These are phyloP conservation scores for Homalodisca vitripennis DNA, from an alignment of 1,140 invertebrate species.

Conservation along the genomic window DNA sequence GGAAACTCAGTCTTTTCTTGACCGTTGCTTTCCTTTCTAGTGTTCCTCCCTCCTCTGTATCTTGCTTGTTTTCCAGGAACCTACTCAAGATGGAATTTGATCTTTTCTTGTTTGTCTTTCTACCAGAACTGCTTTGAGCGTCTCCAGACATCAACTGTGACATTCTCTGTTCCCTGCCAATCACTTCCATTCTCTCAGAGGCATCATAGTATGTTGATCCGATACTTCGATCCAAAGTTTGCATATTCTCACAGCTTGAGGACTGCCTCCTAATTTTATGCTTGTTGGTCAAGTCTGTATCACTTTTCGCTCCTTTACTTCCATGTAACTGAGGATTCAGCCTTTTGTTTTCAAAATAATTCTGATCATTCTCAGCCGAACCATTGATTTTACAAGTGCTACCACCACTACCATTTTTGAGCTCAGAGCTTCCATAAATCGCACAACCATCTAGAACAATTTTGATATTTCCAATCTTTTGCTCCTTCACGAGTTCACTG, in stretches of 20 bases:
- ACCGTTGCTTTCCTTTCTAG: constrained; percentile 30
- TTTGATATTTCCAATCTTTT: constrained; percentile 17
- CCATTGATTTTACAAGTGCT: too few species aligned
- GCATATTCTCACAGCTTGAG: constrained; percentile 23
- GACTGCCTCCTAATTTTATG: constrained; percentile 6
- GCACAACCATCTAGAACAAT: neutral
- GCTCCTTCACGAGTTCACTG: constrained; percentile 4
- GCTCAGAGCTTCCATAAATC: neutral
- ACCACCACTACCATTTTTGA: too few species aligned
- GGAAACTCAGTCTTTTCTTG: constrained; percentile 37
- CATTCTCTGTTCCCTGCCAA: neutral
- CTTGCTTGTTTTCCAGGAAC: neutral
- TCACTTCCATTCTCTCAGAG: neutral
- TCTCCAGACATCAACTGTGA: neutral
- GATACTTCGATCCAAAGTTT: neutral
- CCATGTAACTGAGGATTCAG: constrained; percentile 5
- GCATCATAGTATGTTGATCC: neutral
- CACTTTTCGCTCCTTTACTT: constrained; percentile 27
- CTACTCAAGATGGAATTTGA: constrained; percentile 17
- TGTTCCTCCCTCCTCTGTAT: neutral
- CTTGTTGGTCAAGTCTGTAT: constrained; percentile 27
- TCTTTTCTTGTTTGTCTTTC: constrained; percentile 10
- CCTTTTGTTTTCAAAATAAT: constrained; percentile 5
- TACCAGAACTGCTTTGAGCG: neutral
- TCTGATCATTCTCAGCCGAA: too few species aligned